Evolutionary conservation across 2,113 vertebrate genomes (phyloP), one percentile per base, ranked within the genome.

Genomic region (Lepisosteus oculatus): DNA sequence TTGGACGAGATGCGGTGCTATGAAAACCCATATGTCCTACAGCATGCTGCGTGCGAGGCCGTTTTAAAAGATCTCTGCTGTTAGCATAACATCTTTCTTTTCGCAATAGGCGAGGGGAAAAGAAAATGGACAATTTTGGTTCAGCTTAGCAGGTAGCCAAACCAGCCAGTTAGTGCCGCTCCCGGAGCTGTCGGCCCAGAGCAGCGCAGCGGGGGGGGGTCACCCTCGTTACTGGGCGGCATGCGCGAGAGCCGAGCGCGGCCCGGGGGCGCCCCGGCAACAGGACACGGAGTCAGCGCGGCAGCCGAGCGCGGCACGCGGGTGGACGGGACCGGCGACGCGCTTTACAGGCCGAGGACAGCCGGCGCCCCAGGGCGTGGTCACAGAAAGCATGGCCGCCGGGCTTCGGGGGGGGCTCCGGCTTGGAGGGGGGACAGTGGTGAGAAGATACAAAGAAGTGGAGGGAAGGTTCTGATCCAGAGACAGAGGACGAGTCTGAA

Each of bases 401-500:
- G 76, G 87, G 90, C 88, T 91, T 93, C 90, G 92, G 81, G 89
- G 90, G 91, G 84, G 61, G 90, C 75, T 92, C 93, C 77, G 88
- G 85, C 82, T 92, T 93, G 80, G 88, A 87, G 88, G 83, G 90
- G 91, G 86, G 85, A 88, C 83, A 83, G 87, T 94, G 82, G 86
- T 90, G 92, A 89, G 93, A 74, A 76, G 90, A 92, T 70, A 93
- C 92, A 86, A 89, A 90, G 88, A 86, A 85, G 83, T 94, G 94
- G 78, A 93, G 91, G 89, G 92, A 77, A 83, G 90, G 92, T 17
- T 96, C 93, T 76, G 92, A 91, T 90, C 95, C 93, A 89, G 93
- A 93, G 81, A 93, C 84, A 89, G 95, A 93, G 80, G 95, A 94
- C 75, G 93, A 95, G 87, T 92, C 91, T 90, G 95, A 97, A 79